Base-by-base conservation (phyloP, 2,797 vertebrate genomes). In the Chaenodraco wilsoni region DNA sequence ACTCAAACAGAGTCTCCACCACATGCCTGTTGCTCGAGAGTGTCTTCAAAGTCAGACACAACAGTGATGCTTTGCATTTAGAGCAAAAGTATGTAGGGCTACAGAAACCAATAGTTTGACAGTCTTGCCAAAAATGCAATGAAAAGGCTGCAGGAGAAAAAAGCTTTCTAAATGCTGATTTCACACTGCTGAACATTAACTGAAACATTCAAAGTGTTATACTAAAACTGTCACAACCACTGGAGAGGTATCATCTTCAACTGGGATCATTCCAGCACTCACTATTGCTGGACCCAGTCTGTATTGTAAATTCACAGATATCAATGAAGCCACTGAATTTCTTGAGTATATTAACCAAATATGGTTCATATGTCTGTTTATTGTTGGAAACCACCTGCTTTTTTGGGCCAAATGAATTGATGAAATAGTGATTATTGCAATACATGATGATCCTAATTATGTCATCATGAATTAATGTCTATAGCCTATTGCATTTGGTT, bases 1-100 rank as follows among this genome's bases (percentile, higher is more conserved):
- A 45, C 43, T 73, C 69, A 72, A 12, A 15, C 46, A 50, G 44
- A 54, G 54, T 27, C 64, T 45, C 31, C 41, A 23, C 44, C 49
- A 40, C 41, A 50, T 55, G 44, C 33, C 43, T 23, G 17, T 41
- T 43, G 23, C 46, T 61, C 14, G 7, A 41, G 66, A 64, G 55
- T 58, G 7, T 43, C 60, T 51, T 70, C 17, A 70, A 16, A 19
- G n/a, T 55, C 15, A 61, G 46, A 50, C 13, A 27, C 3, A 15
- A 71, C 61, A 57, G 41, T 45, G 46, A 48, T 15, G 45, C 52
- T 33, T 27, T 37, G 33, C 33, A 37, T 37, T 9, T 37, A 51
- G 17, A 64, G 23, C 16, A 58, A 65, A 48, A 50, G 1, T n/a
- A 40, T 13, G 9, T 4, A 15, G 0, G 11, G 48, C 44, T 62